phyloP scores from a whole-genome alignment of 2,888 invertebrate species.

The Caenorhabditis becei region DNA sequence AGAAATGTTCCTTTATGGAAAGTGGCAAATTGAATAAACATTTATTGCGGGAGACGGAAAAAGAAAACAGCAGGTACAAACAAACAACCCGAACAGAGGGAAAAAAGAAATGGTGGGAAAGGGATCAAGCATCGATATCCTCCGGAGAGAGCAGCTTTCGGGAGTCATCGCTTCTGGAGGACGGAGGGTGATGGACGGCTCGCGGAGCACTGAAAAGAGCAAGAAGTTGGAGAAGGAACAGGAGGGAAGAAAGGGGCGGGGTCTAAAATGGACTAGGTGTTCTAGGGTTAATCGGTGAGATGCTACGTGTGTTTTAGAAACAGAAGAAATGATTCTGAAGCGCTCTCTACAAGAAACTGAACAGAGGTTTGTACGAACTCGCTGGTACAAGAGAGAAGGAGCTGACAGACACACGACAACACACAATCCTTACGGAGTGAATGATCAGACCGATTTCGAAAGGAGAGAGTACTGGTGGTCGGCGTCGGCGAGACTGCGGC shows the following conservation, averaged over 20 bases:
- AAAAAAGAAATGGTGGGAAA: constrained; percentile 9
- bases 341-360: too few species aligned
- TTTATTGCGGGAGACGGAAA: constrained; percentile 24
- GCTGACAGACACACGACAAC: constrained; percentile 29
- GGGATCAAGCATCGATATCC: constrained; percentile 31
- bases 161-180: constrained; percentile 31
- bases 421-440: constrained; percentile 29
- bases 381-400: constrained; percentile 11
- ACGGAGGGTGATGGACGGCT: constrained; percentile 9
- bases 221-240: neutral
- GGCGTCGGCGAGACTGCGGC: constrained; percentile 34
- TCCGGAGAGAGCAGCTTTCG: constrained; percentile 41
- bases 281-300: too few species aligned
- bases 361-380: too few species aligned
- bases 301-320: neutral
- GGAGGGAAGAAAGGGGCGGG: constrained; percentile 19
- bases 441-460: constrained; percentile 35
- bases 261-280: constrained; percentile 9
- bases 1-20: neutral
- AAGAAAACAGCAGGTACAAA: neutral
- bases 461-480: constrained; percentile 52
- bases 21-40: constrained; percentile 16
- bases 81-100: constrained; percentile 15
- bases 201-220: constrained; percentile 24
- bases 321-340: too few species aligned